Conservation (phyloP, 1,140 invertebrate species). For the Bilobella aurantiaca region DNA sequence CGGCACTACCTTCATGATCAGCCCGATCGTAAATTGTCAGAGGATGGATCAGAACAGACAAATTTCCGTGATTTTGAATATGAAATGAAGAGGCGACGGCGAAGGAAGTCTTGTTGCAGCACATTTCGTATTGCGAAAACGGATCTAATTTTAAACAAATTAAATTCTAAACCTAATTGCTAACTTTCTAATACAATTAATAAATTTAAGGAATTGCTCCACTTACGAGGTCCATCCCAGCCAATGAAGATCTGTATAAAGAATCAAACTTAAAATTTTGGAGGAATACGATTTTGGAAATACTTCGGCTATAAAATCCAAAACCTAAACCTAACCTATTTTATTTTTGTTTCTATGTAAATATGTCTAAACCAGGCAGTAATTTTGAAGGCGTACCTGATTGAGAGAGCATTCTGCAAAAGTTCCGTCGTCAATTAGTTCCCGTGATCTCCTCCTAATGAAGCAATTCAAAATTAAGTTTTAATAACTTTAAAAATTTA, state of each 20-base stretch:
- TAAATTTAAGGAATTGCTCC: not conserved
- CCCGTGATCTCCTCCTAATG: constrained; percentile 6
- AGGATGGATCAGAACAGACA: constrained; percentile 28
- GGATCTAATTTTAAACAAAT: not conserved
- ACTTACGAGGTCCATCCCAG: constrained; percentile 17
- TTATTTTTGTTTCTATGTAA: too few relatives aligned
- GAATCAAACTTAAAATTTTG: not conserved
- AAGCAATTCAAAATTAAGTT: not conserved
- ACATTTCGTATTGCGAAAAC: constrained; percentile 24
- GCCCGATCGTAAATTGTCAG: constrained; percentile 24
- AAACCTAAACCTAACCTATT: too few relatives aligned
- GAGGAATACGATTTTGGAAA: too few relatives aligned
- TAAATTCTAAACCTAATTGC: not conserved
- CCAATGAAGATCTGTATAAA: constrained; percentile 17
- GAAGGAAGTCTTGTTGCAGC: constrained; percentile 25
- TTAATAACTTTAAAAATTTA: not conserved
- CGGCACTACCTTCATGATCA: constrained; percentile 15
- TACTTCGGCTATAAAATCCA: too few relatives aligned
- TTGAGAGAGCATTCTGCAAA: constrained; percentile 21
- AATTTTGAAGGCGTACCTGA: constrained; percentile 1
- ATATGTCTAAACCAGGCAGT: not conserved
- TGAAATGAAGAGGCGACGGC: constrained; percentile 19
- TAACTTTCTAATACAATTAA: not conserved
- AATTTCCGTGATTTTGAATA: constrained; percentile 28
- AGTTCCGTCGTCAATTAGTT: constrained; percentile 19